Conservation (phyloP, 2,888 invertebrate genomes). For the Dynastes grantii region DNA sequence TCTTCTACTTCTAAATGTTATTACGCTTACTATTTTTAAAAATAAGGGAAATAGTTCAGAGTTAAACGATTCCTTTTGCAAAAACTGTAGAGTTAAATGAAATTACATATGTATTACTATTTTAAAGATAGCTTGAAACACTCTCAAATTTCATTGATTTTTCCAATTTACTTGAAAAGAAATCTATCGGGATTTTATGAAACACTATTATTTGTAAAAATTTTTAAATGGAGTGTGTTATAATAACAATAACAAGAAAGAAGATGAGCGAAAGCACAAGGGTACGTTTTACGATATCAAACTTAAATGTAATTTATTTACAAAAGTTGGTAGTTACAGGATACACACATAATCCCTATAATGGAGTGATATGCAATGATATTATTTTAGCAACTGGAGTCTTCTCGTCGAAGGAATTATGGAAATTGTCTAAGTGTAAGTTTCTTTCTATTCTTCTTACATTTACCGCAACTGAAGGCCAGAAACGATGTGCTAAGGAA, state of each 20-base stretch:
- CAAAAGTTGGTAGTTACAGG: slow-evolving; percentile 72
- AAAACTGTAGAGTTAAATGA: no score
- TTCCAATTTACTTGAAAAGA: slow-evolving; percentile 7
- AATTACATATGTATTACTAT: no score
- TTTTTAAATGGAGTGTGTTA: slow-evolving; percentile 83
- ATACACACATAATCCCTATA: slow-evolving; percentile 96
- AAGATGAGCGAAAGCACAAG: slow-evolving; percentile 85
- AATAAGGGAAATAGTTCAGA: no score
- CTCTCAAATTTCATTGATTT: background rate
- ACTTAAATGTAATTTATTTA: slow-evolving; percentile 50
- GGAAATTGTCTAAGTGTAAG: slow-evolving; percentile 93
- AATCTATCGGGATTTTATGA: slow-evolving; percentile 18
- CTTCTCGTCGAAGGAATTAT: slow-evolving; percentile 99
- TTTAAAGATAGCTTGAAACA: background rate
- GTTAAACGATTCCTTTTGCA: no score
- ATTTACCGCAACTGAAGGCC: no score
- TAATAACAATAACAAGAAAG: slow-evolving; percentile 80
- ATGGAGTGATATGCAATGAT: slow-evolving; percentile 98
- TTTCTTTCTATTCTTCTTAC: slow-evolving; percentile 40
- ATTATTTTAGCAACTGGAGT: slow-evolving; percentile 99
- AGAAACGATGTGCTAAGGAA: background rate
- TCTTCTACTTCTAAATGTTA: no score
- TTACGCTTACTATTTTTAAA: no score
- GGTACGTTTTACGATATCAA: slow-evolving; percentile 70
- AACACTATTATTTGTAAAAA: slow-evolving; percentile 75